Base-by-base conservation (phyloP, 1,140 invertebrate species). In the Aplysia californica region DNA sequence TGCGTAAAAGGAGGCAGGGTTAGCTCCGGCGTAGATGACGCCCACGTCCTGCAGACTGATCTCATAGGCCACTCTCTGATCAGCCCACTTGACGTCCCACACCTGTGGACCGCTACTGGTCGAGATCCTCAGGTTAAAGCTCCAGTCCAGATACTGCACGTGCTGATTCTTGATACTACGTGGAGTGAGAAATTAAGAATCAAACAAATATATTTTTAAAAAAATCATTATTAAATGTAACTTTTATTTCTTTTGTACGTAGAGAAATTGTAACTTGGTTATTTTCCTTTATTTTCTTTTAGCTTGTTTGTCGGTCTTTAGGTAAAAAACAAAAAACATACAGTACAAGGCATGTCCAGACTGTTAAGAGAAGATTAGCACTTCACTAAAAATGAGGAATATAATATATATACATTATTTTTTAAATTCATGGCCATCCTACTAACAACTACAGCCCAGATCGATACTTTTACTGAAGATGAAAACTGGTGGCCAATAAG, bases 41-140 rank as follows among this genome's bases (percentile, higher is more conserved):
- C 29, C 69, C 18, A 83, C 56, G 31, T 85, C 83, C 55, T 85
- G 83, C 10, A 83, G 56, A n/a, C 83, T 80, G 20, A 85, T 78
- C 59, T 85, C 83, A 44, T 83, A 85, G 0, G 73, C 79, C 5
- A 85, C 81, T 44, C 82, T 77, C 44, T 83, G 76, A 6, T 68
- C 75, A 35, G 55, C 23, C 76, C 76, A 82, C 10, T 58, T 39
- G n/a, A 84, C 69, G 58, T 85, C 79, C 65, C 74, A 79, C n/a
- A 85, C 15, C 55, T 81, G 80, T 18, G 75, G 75, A n/a, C 80
- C 82, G 2, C 71, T 68, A n/a, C 33, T 39, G 4, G 75, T 50
- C 1, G 76, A 77, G 44, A 80, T 78, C 38, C 80, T 38, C 26
- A 79, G 74, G 23, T 83, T 55, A 72, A 86, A 84, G n/a, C 74